Evolutionary conservation across 2,797 vertebrate species (phyloP), one percentile per base, ranked within the genome.

Genomic region (Mus minutoides): DNA sequence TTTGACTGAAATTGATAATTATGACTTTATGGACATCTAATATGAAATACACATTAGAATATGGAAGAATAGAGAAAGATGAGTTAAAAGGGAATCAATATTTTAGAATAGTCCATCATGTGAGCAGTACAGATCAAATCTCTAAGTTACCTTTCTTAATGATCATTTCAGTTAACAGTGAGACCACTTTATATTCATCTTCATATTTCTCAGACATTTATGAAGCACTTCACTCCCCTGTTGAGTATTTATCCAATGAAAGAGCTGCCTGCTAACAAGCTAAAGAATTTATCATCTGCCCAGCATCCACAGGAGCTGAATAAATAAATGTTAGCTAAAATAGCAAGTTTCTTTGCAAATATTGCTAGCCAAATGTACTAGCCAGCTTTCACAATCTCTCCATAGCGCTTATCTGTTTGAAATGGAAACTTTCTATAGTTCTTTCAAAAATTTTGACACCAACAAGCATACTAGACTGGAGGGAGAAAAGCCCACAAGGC

Each of bases 241-340:
- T 3, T 76, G 82, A 60, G 24, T 2, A 71, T 83, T 84, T 87
- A 76, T 52, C 37, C 56, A 73, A 54, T 11, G 52, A 49, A 56
- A 71, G 24, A 54, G 26, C 64, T 60, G 0, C 22, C 6, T 56
- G 80, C 58, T 24, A 22, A 77, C 34, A 13, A 37, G 64, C 26
- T 49, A 88, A 49, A 58, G 9, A 34, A 16, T 76, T 37, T 8
- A n/a, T 43, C 2, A 10, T 16, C 43, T n/a, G 2, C 17, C 16
- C 0, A 29, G 0, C 16, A 43, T 31, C 49, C 22, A 3, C 1
- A 64, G 37, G 26, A 8, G 21, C 17, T 67, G n/a, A 29, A 67
- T 24, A 19, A 34, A 58, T 24, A 13, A 60, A 69, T 43, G 49
- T 21, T 31, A 43, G 16, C 8, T 31, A 12, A 64, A 52, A 43